These are phyloP conservation scores for Bombus sibiricus DNA, from an alignment of 1,140 invertebrate species.

Conservation along the genomic window DNA sequence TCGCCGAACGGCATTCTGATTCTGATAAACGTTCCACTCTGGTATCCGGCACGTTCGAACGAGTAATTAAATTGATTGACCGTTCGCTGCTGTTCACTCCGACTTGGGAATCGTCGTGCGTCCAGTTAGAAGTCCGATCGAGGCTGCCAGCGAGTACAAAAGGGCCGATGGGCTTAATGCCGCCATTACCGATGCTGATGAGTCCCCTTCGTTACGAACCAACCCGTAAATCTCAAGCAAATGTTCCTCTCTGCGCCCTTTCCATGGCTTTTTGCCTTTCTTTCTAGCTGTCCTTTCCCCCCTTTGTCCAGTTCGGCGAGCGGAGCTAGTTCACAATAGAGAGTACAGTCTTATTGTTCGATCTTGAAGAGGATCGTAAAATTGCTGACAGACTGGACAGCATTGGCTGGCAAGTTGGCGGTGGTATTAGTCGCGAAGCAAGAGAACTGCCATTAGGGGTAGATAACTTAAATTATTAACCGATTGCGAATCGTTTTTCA, in stretches of 20 bases:
- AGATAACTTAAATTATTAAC: too few relatives aligned
- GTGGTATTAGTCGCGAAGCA: constrained; percentile 40
- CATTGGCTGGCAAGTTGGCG: constrained; percentile 7
- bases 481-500: too few relatives aligned
- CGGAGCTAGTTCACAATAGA: constrained; percentile 56
- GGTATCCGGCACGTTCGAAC: constrained; percentile 42
- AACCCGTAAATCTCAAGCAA: constrained; percentile 64
- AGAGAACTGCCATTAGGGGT: background rate
- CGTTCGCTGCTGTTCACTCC: constrained; percentile 11
- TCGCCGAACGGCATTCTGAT: constrained; percentile 4
- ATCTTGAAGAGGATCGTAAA: constrained; percentile 58
- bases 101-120: constrained; percentile 22
- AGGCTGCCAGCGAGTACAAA: constrained; percentile 54
- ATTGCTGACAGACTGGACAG: constrained; percentile 37
- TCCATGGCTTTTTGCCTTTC: constrained; percentile 8
- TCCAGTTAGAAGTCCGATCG: background rate
- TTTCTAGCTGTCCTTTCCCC: constrained; percentile 4
- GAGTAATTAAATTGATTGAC: constrained; percentile 71
- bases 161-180: constrained; percentile 42
- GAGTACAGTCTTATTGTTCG: constrained; percentile 54
- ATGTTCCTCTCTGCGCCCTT: constrained; percentile 21
- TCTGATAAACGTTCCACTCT: constrained; percentile 38
- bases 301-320: constrained; percentile 6
- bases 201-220: constrained; percentile 67
- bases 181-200: constrained; percentile 69